Conservation (phyloP, 1,140 invertebrate species). For the Listronotus bonariensis region DNA sequence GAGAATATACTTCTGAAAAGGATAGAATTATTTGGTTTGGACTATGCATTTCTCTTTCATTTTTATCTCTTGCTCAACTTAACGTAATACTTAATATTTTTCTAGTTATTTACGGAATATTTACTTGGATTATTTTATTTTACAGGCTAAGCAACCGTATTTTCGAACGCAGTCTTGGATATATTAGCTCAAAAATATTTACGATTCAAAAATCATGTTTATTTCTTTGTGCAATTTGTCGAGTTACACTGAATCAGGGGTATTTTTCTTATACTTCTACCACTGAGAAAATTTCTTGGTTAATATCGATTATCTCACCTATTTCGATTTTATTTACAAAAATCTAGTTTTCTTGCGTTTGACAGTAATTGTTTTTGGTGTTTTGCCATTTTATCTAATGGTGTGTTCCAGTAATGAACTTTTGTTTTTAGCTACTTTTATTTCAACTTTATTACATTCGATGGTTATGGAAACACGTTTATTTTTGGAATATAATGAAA, state of each 20-base stretch:
- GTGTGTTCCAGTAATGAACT: neutral
- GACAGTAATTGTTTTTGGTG: neutral
- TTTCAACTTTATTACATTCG: neutral
- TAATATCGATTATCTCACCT: too few species aligned
- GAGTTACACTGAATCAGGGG: neutral
- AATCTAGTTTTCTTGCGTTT: neutral
- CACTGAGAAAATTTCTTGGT: too few species aligned
- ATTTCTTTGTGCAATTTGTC: neutral
- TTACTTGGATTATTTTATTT: too few species aligned
- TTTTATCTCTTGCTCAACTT: too few species aligned
- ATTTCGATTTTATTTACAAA: neutral
- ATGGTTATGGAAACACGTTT: neutral
- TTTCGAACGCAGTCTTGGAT: neutral
- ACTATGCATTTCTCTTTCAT: too few species aligned
- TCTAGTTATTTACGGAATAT: too few species aligned
- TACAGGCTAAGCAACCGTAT: too few species aligned
- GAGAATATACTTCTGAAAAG: neutral
- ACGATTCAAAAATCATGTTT: neutral
- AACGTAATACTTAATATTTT: too few species aligned
- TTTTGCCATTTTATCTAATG: constrained; percentile 2
- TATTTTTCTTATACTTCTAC: too few species aligned
- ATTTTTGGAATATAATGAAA: neutral
- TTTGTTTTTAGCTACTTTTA: neutral
- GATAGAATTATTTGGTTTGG: too few species aligned
- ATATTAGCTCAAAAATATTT: neutral